Conservation (phyloP, 2,888 invertebrate genomes). For the Anodontia alba region DNA sequence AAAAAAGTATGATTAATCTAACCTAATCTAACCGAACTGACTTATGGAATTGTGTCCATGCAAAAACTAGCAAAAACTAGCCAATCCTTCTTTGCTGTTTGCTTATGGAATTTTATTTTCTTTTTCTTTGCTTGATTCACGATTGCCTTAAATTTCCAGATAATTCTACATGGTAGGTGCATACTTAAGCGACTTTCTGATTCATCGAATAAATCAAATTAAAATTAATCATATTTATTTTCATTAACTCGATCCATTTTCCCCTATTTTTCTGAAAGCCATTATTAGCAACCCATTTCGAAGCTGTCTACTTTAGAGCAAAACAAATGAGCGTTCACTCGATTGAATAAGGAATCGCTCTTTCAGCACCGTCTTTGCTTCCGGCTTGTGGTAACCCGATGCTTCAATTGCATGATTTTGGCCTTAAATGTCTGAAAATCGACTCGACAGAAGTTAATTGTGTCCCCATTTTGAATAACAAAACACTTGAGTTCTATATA, state of each 20-base stretch:
- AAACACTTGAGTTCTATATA: conserved; percentile 15
- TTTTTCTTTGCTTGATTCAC: no score
- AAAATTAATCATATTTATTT: conserved; percentile 14
- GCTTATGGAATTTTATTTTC: no score
- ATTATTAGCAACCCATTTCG: conserved; percentile 2
- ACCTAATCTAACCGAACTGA: no score
- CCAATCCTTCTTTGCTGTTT: no score
- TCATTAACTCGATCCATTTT: not conserved
- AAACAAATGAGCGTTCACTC: conserved; percentile 6
- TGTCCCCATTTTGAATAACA: conserved; percentile 18
- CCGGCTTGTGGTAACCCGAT: conserved; percentile 16
- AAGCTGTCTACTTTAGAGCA: conserved; percentile 6
- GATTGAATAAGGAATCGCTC: conserved; percentile 19
- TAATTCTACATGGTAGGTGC: no score
- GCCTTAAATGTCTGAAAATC: conserved; percentile 17
- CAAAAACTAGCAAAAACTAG: no score
- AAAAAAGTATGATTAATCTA: no score
- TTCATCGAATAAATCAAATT: conserved; percentile 9
- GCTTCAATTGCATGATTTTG: conserved; percentile 16
- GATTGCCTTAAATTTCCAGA: no score
- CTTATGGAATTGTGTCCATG: no score
- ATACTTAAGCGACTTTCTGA: not conserved
- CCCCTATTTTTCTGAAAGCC: not conserved
- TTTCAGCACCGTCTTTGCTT: conserved; percentile 12
- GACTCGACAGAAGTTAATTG: conserved; percentile 19